A percentile compares a stretch with the other conserved stretches of the same genome.
Evolutionary conservation across 2,113 vertebrate genomes (phyloP).

Genomic region (Amazona vittata): DNA sequence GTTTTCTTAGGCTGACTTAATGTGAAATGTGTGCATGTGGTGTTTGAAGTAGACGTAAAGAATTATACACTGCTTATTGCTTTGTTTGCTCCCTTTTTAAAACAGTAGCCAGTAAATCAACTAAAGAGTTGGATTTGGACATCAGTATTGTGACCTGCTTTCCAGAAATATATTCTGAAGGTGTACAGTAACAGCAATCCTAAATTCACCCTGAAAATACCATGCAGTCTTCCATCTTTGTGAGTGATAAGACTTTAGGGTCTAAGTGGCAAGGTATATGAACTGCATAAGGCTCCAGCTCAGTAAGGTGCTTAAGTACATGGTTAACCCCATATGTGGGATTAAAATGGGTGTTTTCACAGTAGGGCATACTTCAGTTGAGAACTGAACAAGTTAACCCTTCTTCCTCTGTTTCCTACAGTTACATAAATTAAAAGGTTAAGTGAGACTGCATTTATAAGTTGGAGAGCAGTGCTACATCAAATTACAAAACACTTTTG

Average conservation of each 20-base stretch:
- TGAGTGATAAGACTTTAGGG: background rate
- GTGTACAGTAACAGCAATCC: background rate
- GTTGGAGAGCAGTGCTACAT: background rate
- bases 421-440: background rate
- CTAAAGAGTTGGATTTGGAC: background rate
- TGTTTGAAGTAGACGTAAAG: background rate
- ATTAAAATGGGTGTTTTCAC: background rate
- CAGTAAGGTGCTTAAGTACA: background rate
- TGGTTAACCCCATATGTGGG: accelerated
- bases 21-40: background rate
- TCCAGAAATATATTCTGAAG: background rate
- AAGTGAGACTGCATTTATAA: background rate
- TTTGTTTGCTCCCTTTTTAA: background rate
- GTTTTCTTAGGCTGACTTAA: background rate
- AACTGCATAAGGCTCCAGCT: background rate
- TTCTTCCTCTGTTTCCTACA: background rate
- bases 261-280: background rate
- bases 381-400: background rate
- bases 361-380: background rate
- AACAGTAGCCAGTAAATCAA: background rate
- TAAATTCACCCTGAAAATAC: background rate
- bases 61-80: background rate
- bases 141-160: background rate
- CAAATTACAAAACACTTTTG: background rate
- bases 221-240: background rate